Evolutionary conservation across 2,888 invertebrate species (phyloP).

Genomic region (Bursaphelenchus okinawaensis): DNA sequence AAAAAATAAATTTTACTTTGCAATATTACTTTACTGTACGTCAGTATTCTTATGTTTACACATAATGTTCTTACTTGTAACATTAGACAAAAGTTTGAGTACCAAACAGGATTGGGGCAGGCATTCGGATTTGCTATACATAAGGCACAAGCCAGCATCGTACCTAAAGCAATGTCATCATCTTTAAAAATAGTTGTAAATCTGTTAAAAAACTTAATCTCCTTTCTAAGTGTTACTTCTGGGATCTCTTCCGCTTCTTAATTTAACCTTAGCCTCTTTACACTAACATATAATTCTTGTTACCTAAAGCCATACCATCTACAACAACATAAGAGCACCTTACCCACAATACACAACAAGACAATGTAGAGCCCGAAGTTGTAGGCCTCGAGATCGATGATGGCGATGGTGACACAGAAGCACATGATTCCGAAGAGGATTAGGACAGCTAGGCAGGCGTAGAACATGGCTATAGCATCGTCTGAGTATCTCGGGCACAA

Average conservation of each 20-base stretch:
- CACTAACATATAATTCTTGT: too few species aligned
- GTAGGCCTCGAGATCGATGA: slow-evolving; percentile 56
- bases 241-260: too few species aligned
- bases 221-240: too few species aligned
- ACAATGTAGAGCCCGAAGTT: slow-evolving; percentile 57
- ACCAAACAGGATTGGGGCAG: slow-evolving; percentile 55
- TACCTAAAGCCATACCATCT: slow-evolving; percentile 34
- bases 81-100: slow-evolving; percentile 51
- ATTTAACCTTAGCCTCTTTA: too few species aligned
- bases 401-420: slow-evolving; percentile 50
- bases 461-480: slow-evolving; percentile 48
- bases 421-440: slow-evolving; percentile 48
- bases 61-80: slow-evolving; percentile 47
- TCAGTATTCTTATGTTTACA: too few species aligned
- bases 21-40: too few species aligned
- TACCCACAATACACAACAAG: slow-evolving; percentile 54
- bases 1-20: too few species aligned
- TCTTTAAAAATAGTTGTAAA: not conserved
- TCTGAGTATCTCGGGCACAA: not conserved
- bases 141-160: slow-evolving; percentile 55
- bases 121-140: slow-evolving; percentile 57
- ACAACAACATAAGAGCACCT: slow-evolving; percentile 11
- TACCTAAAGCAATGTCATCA: slow-evolving; percentile 34
- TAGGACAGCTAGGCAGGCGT: slow-evolving; percentile 55
- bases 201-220: too few species aligned